phyloP scores from a whole-genome alignment of 2,888 invertebrate genomes.

The Drosophila heteroneura region DNA sequence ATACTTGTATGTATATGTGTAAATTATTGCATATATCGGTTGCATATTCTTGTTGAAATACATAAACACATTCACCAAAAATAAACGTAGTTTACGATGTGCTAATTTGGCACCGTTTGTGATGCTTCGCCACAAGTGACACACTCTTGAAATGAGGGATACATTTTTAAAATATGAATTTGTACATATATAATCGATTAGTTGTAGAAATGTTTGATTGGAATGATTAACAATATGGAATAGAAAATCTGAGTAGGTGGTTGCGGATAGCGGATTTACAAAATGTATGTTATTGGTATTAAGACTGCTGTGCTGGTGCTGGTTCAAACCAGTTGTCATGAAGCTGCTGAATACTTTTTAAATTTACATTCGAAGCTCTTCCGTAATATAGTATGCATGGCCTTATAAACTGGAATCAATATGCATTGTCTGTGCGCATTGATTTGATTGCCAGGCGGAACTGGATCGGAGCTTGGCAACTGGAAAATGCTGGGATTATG shows the following conservation, averaged over 20 bases:
- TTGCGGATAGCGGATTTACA: slow-evolving; percentile 36
- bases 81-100: slow-evolving; percentile 23
- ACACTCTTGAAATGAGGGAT: slow-evolving; percentile 8
- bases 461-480: background rate
- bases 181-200: slow-evolving; percentile 7
- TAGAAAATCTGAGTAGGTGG: slow-evolving; percentile 26
- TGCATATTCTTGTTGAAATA: slow-evolving; percentile 6
- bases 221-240: slow-evolving; percentile 65
- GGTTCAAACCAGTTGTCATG: slow-evolving; percentile 55
- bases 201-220: slow-evolving; percentile 43
- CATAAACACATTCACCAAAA: slow-evolving; percentile 43
- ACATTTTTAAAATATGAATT: slow-evolving; percentile 13
- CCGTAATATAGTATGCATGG: slow-evolving; percentile 61
- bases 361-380: slow-evolving; percentile 56
- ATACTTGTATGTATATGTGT: background rate
- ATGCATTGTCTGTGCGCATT: slow-evolving; percentile 34
- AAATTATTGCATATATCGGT: slow-evolving; percentile 1
- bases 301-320: slow-evolving; percentile 18
- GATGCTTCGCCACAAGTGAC: background rate
- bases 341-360: slow-evolving; percentile 50
- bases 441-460: slow-evolving; percentile 2
- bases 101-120: slow-evolving; percentile 4
- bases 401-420: slow-evolving; percentile 41
- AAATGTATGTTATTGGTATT: slow-evolving; percentile 47
- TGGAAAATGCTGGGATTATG: background rate